Base-by-base conservation (phyloP, 2,113 vertebrate genomes). In the Clarias batrachus region DNA sequence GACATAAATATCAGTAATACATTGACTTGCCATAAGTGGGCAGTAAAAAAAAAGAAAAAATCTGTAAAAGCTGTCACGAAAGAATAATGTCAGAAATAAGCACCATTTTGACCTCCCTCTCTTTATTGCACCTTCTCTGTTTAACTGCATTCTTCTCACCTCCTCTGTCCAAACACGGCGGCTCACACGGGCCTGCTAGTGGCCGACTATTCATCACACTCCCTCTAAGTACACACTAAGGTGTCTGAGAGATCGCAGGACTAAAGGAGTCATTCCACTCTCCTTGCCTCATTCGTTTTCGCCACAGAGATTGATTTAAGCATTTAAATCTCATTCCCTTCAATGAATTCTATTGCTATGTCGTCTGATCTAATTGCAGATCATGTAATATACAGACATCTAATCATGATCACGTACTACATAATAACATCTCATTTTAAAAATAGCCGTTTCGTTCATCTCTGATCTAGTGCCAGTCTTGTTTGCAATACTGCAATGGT, bases 71-170 rank as follows among this genome's bases (percentile, higher is more conserved):
- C 62, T 59, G 16, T 83, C 82, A 37, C 9, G 82, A 7, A 16
- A 57, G 66, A 71, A 57, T 8, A 83, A 57, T 59, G 59, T 70
- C 66, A 3, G 1, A 68, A 83, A 57, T 83, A 41, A 63, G 62
- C 41, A 16, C 14, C 54, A 80, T 52, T 48, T 59, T 85, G 37
- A 73, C 71, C 74, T 82, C 10, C 23, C 5, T 68, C 63, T 82
- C 71, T 41, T 84, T 25, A 82, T 87, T 70, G 79, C 86, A 73
- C 84, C 19, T 71, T 57, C 59, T 65, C 89, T 91, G 91, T 92
- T 94, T 93, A 94, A 94, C 93, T 90, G 92, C 91, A 94, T 94
- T 94, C 92, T 91, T 94, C 93, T 86, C 93, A 94, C 93, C 92
- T 93, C 87, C 48, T 54, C 90, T 90, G 90, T 90, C 92, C 91